phyloP scores from a whole-genome alignment of 2,797 vertebrate genomes.

The Enoplosus armatus region DNA sequence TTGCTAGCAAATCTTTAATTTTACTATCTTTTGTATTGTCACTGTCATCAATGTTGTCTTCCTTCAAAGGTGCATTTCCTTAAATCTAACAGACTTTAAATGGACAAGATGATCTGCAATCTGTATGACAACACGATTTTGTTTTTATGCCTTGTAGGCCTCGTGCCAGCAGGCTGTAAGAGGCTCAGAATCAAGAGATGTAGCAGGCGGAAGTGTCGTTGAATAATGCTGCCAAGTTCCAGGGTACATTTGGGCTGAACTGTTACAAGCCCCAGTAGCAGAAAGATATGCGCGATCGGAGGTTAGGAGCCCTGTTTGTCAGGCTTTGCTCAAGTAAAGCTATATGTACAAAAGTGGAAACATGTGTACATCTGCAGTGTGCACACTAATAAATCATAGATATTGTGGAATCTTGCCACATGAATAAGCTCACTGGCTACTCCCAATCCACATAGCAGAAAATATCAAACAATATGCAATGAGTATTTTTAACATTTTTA shows the following conservation, averaged over 20 bases:
- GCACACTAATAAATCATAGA: slow-evolving; percentile 40
- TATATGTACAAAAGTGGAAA: slow-evolving; percentile 42
- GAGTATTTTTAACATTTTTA: slow-evolving; percentile 29
- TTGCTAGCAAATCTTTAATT: not conserved
- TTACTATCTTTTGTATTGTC: not conserved
- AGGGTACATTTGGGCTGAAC: not conserved
- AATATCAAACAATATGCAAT: slow-evolving; percentile 22
- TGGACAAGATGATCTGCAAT: not conserved
- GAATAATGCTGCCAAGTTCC: slow-evolving; percentile 13
- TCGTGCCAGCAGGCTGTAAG: not conserved
- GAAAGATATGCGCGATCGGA: not conserved
- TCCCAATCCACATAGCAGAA: slow-evolving; percentile 23
- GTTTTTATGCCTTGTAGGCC: not conserved
- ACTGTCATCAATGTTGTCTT: not conserved
- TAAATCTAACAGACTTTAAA: not conserved
- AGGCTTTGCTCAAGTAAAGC: slow-evolving; percentile 2
- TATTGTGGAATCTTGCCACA: slow-evolving; percentile 31
- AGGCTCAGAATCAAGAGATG: slow-evolving; percentile 29
- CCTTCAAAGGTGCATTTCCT: not conserved
- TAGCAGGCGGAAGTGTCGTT: not conserved
- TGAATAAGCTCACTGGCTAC: slow-evolving; percentile 26
- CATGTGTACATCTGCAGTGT: slow-evolving; percentile 10
- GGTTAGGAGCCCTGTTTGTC: not conserved
- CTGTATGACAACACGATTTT: not conserved
- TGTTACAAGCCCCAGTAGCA: slow-evolving; percentile 3